Evolutionary conservation across 2,797 vertebrate species (phyloP), one percentile per base, ranked within the genome.

Genomic region (Poeciliopsis presidionis): DNA sequence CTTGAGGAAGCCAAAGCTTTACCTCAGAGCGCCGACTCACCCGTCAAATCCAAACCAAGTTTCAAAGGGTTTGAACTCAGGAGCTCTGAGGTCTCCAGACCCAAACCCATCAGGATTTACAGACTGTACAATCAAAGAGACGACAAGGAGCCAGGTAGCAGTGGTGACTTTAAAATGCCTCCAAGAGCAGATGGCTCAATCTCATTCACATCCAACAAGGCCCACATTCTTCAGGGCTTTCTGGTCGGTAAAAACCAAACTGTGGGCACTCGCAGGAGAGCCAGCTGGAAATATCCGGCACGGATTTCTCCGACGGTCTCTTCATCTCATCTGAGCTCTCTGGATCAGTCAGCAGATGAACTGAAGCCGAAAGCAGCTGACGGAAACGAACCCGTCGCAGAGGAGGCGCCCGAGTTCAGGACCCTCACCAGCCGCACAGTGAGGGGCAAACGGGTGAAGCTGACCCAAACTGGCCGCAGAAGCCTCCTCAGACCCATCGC

Each of bases 1-100:
- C 81, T 69, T 3, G 89, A 91, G 86, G 87, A 87, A 85, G 83
- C 83, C 84, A 87, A 75, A 81, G 7, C 75, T 76, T 79, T 5
- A 89, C 12, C 53, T 55, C 18, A 11, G 47, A 53, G 59, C 36
- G 11, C 22, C 28, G 75, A 77, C 0, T 14, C 67, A 41, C 46
- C 78, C 39, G 51, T 16, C 6, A 4, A 0, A 28, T 25, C 46
- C 12, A 39, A 81, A 22, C 72, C 45, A 22, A 75, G n/a, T n/a
- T 78, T 83, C 0, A 46, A 73, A 28, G 33, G 61, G 61, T 81
- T 84, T 28, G 75, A 77, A 28, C 36, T 41, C 0, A 25, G 7
- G 39, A 47, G 51, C 49, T 73, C 45, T 8, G 81, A 79, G 5
- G 73, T 63, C 79, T 78, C 76, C 86, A 76, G 59, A 67, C 76